These are phyloP conservation scores for Tachysurus vachellii DNA, from an alignment of 2,113 vertebrate genomes.

Conservation along the genomic window DNA sequence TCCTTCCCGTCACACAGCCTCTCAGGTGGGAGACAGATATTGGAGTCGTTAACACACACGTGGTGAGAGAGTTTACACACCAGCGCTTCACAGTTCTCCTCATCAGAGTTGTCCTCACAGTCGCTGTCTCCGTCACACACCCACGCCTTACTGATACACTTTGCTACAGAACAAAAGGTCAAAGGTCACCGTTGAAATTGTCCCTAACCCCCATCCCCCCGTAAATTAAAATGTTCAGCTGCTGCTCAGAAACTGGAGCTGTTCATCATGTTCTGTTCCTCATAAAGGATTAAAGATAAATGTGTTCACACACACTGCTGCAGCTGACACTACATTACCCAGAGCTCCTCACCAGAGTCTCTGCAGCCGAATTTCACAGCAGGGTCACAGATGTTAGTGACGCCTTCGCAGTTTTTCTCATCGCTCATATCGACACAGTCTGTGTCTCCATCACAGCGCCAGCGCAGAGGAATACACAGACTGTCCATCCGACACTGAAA, in stretches of 20 bases:
- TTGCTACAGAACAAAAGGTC: slow-evolving; percentile 67
- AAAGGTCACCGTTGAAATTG: neutral
- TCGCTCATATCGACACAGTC: slow-evolving; percentile 98
- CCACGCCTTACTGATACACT: slow-evolving; percentile 98
- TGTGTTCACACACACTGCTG: neutral
- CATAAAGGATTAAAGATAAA: neutral
- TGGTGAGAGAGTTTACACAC: slow-evolving; percentile 94
- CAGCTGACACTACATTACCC: neutral
- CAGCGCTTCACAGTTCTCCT: slow-evolving; percentile 92
- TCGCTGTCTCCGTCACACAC: slow-evolving; percentile 95
- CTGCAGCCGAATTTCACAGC: slow-evolving; percentile 95
- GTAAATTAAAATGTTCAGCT: too few species aligned
- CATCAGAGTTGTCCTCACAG: slow-evolving; percentile 94
- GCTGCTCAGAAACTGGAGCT: neutral
- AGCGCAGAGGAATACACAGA: slow-evolving; percentile 92
- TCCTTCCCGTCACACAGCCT: slow-evolving; percentile 89
- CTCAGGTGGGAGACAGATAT: slow-evolving; percentile 89
- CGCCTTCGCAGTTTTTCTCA: slow-evolving; percentile 93
- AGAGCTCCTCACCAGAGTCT: slow-evolving; percentile 81
- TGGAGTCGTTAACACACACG: slow-evolving; percentile 89
- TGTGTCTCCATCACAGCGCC: slow-evolving; percentile 93
- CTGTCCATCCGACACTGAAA: slow-evolving; percentile 94
- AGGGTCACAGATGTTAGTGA: slow-evolving; percentile 93
- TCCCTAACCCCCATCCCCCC: too few species aligned
- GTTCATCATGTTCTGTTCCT: neutral